Base-by-base conservation (phyloP, 2,797 vertebrate species). In the Danio albolineatus region DNA sequence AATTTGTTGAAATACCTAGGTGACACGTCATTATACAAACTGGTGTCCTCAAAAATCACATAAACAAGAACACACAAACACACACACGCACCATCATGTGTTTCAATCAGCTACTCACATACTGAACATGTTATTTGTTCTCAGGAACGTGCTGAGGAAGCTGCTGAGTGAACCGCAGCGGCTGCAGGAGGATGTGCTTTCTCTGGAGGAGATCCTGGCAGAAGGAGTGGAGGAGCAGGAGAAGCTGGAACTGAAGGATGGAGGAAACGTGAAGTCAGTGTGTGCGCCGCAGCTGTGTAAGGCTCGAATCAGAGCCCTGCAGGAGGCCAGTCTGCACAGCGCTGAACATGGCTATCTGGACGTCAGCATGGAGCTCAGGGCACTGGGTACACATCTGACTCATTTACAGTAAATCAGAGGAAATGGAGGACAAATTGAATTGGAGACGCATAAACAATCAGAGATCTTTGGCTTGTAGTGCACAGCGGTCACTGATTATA, bases 301-400 rank as follows among this genome's bases (percentile, higher is more conserved):
- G 78, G 95, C 95, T 0, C 85, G 95, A 73, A 96, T 91, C 78
- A 97, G 96, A 86, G 96, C 96, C 2, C 93, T 99, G 85, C 97
- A 98, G 90, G 96, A 99, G 88, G 97, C 97, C 61, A 96, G 94
- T 83, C 97, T 97, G 82, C 96, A 97, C 93, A 99, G 97, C 0
- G 95, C 96, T 0, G 97, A 98, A 88, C 97, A 99, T 0, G 96
- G 97, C 53, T 97, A 96, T 10, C 94, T 98, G 77, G 96, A 98
- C 48, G 96, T 99, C 76, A 98, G 96, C 89, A 92, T 97, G 95
- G 97, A 99, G 92, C 93, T 99, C 84, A 80, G 94, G 84, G 91
- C 93, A 0, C 94, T 97, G 10, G 97, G 97, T 99, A 88, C 13
- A 28, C 46, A 43, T 71, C 56, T 43, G 19, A 78, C n/a, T 59